Evolutionary conservation across 1,140 invertebrate genomes (phyloP).

Genomic region (Tyrophagus putrescentiae): DNA sequence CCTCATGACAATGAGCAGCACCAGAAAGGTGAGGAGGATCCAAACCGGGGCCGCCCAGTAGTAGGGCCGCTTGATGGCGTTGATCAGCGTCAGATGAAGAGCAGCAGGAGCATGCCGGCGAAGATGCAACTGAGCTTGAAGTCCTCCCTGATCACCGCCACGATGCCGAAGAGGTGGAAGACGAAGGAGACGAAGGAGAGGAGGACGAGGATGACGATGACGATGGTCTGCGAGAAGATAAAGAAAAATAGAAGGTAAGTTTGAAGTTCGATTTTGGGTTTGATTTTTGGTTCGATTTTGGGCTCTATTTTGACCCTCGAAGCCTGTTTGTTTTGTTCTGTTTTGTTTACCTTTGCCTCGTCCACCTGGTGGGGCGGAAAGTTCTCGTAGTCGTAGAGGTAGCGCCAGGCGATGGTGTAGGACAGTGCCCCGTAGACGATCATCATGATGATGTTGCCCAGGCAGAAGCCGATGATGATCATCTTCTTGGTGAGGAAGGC

Average conservation of each 20-base stretch:
- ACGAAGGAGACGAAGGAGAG: neutral
- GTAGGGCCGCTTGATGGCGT: constrained; percentile 5
- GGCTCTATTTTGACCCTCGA: too few relatives aligned
- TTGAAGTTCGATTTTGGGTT: too few relatives aligned
- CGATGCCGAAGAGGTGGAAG: neutral
- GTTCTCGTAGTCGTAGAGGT: neutral
- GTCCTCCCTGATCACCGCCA: neutral
- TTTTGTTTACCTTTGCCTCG: constrained; percentile 3
- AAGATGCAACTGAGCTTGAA: neutral
- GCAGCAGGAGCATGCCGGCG: neutral
- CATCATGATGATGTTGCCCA: constrained; percentile 10
- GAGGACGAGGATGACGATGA: neutral
- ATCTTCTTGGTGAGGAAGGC: constrained; percentile 3
- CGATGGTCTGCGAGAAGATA: constrained; percentile 9
- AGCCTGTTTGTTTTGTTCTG: too few relatives aligned
- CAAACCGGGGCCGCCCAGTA: constrained; percentile 6
- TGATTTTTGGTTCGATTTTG: too few relatives aligned
- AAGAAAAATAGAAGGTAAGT: too few relatives aligned
- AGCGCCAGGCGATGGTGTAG: neutral
- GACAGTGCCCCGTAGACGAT: constrained; percentile 2
- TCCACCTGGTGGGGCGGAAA: constrained; percentile 4
- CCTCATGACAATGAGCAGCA: neutral
- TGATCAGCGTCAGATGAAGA: neutral
- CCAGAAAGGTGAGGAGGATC: neutral
- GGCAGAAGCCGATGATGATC: neutral